Base-by-base conservation (phyloP, 2,113 vertebrate species). In the Daboia siamensis region DNA sequence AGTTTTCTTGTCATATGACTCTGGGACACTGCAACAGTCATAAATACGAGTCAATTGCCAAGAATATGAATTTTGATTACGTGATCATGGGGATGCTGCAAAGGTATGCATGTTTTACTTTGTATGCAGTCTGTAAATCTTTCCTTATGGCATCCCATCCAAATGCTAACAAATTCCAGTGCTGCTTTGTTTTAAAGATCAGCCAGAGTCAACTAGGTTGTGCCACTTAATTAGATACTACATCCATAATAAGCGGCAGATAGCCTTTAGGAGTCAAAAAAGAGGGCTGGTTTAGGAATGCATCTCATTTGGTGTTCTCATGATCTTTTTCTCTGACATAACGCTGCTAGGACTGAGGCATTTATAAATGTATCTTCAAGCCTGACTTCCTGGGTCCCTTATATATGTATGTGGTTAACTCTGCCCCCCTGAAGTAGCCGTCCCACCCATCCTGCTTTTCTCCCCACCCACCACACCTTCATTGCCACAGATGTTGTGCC, bases 241-340 rank as follows among this genome's bases (percentile, higher is more conserved):
- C 74, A 44, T 80, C 17, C 89, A 90, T 61, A 3, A 26, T 13
- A 54, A 86, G 88, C 24, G 46, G 88, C n/a, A 90, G 56, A 64
- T 52, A 33, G 13, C 23, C 54, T 59, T 39, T 24, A 39, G 48
- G 26, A 44, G 51, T 17, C 52, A 85, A 24, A 51, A 86, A 87
- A 94, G 85, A 44, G 56, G 15, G 24, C 0, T 91, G 94, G 59
- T 94, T 94, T 88, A 57, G 90, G 44, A 91, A 94, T 95, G 24
- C 93, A 94, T 80, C 69, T 55, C 9, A 88, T 95, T 94, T 86
- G 84, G 90, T 93, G 3, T 0, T 59, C 88, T 94, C 8, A 8
- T 93, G 26, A 20, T 69, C 3, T 48, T 51, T 85, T 29, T 51
- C 20, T 56, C 4, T 64, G 26, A 69, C 33, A 48, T 11, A 2